These are phyloP conservation scores for Colinus virginianus DNA, from an alignment of 2,113 vertebrate genomes.

Conservation along the genomic window DNA sequence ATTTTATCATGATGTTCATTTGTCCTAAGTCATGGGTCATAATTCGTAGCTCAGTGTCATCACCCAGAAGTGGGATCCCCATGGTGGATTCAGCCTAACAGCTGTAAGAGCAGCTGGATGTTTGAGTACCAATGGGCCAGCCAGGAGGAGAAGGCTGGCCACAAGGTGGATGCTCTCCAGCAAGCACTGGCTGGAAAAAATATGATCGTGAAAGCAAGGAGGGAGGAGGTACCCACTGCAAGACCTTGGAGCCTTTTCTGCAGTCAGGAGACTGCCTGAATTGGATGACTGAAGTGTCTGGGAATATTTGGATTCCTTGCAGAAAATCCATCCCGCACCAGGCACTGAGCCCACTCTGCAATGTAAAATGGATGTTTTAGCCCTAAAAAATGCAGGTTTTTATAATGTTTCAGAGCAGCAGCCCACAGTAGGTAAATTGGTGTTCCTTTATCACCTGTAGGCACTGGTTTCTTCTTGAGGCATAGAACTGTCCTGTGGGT, in stretches of 20 bases:
- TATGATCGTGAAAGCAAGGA: neutral
- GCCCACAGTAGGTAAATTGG: neutral
- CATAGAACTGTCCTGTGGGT: neutral
- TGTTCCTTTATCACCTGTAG: neutral
- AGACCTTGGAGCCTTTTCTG: neutral
- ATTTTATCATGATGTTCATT: neutral
- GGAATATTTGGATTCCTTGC: neutral
- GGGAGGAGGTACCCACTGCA: neutral
- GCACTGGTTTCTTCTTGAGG: neutral
- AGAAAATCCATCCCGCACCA: neutral
- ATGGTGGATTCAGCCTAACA: neutral
- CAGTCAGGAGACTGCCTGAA: neutral
- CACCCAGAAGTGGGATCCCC: neutral
- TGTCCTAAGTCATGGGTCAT: rapidly evolving
- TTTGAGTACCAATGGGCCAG: neutral
- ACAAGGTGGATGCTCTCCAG: neutral
- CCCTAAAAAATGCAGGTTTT: neutral
- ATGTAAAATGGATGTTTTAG: neutral
- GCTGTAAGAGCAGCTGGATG: neutral
- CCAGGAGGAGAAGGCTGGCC: neutral
- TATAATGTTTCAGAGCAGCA: neutral
- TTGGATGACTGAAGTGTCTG: neutral
- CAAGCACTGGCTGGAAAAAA: neutral
- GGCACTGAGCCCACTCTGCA: neutral
- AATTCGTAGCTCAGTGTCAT: neutral